phyloP scores from a whole-genome alignment of 2,888 invertebrate species.

The Theretra japonica region DNA sequence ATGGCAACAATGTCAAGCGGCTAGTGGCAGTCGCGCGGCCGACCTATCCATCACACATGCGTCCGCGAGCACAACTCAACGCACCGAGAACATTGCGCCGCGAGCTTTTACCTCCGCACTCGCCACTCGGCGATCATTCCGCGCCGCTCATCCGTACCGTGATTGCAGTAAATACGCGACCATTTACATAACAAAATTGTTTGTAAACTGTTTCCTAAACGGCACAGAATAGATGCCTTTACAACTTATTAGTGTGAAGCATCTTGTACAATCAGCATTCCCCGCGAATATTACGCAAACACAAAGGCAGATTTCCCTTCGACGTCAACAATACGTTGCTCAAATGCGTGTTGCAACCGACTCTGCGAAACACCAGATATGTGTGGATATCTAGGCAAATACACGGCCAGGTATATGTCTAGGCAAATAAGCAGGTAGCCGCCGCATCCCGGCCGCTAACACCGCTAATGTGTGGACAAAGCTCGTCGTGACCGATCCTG shows the following conservation, averaged over 20 bases:
- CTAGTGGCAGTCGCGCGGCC: conserved; percentile 32
- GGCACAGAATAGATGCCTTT: conserved; percentile 54
- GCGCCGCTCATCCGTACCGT: conserved; percentile 33
- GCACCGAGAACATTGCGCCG: conserved; percentile 9
- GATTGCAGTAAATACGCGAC: conserved; percentile 41
- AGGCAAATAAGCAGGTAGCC: conserved; percentile 74
- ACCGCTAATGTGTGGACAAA: conserved; percentile 82
- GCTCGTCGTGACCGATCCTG: conserved; percentile 77
- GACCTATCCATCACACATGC: neutral
- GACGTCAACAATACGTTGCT: conserved; percentile 73
- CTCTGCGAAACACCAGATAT: conserved; percentile 66
- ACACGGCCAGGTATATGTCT: conserved; percentile 63
- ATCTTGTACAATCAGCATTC: conserved; percentile 65
- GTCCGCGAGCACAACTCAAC: neutral
- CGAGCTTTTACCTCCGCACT: conserved; percentile 9
- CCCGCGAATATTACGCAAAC: conserved; percentile 69
- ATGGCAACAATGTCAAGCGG: conserved; percentile 75
- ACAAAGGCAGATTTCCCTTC: conserved; percentile 74
- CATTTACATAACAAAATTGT: conserved; percentile 39
- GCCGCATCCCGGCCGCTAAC: conserved; percentile 73
- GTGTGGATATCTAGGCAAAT: conserved; percentile 75
- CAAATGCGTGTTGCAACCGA: conserved; percentile 73
- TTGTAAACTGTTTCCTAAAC: conserved; percentile 45
- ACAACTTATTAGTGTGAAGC: conserved; percentile 64
- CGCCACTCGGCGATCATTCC: neutral